Evolutionary conservation across 2,888 invertebrate genomes (phyloP).

Genomic region (Xylocampa areola): DNA sequence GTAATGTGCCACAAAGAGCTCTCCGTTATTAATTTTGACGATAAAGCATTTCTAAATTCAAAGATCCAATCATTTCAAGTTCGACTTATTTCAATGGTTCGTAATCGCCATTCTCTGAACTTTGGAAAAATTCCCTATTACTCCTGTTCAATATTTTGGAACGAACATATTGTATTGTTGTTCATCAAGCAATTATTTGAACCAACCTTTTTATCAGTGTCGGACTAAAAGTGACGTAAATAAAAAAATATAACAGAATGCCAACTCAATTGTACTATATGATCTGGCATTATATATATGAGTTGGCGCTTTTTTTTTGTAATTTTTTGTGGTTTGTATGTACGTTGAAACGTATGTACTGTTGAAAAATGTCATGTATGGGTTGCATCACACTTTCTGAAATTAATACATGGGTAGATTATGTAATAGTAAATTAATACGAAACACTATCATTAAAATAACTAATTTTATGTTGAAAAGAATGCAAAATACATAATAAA

Average conservation of each 20-base stretch:
- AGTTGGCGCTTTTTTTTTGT: background rate
- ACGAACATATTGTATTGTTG: conserved; percentile 17
- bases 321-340: no score
- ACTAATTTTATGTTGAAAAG: no score
- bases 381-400: no score
- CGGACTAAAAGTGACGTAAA: background rate
- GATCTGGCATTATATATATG: background rate
- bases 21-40: conserved; percentile 45
- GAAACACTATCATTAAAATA: no score
- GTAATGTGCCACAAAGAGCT: conserved; percentile 19
- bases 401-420: no score
- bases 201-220: background rate
- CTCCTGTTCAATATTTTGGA: conserved; percentile 30
- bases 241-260: conserved; percentile 1
- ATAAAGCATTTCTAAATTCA: conserved; percentile 55
- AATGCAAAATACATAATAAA: no score
- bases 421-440: no score
- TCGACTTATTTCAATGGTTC: conserved; percentile 51
- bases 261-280: conserved; percentile 2
- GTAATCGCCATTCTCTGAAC: conserved; percentile 52
- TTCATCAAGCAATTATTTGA: conserved; percentile 12
- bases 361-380: no score
- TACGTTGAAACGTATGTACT: no score
- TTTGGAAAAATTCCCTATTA: conserved; percentile 44
- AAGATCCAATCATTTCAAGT: conserved; percentile 57